Evolutionary conservation across 30 jellyfish, hydroid and myxozoan genomes (phyloP).

Genomic region (Hydra vulgaris): DNA sequence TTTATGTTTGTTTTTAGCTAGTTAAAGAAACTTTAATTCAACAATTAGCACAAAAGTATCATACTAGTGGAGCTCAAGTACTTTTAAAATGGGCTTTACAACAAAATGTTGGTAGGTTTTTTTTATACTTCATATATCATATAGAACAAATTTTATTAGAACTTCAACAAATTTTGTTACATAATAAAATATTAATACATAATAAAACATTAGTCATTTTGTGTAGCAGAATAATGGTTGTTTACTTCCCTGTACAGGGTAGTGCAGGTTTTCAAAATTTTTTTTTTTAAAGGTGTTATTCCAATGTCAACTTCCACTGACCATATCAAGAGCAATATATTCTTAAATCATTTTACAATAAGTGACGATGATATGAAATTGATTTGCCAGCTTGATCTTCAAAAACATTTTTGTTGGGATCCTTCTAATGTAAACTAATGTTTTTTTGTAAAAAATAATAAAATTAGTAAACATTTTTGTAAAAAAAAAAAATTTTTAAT

Average conservation of each 20-base stretch:
- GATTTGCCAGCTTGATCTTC: conserved; percentile 36
- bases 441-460: neutral
- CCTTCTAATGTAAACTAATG: conserved; percentile 24
- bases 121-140: neutral
- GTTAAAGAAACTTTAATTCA: conserved; percentile 28
- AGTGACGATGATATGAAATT: conserved; percentile 51
- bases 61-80: conserved; percentile 49
- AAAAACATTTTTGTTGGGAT: conserved; percentile 88
- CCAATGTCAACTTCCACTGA: conserved; percentile 69
- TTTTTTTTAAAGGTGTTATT: conserved; percentile 48
- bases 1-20: conserved; percentile 46
- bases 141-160: no score
- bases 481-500: no score
- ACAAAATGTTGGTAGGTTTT: conserved; percentile 78
- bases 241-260: no score
- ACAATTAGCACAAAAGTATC: conserved; percentile 26
- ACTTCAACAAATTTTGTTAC: no score
- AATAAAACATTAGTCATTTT: no score
- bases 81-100: conserved; percentile 79
- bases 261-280: no score
- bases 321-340: conserved; percentile 49
- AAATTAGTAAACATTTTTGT: no score
- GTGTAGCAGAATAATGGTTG: no score
- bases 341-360: conserved; percentile 31
- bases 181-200: no score